phyloP scores from a whole-genome alignment of 2,888 invertebrate genomes.

The Torymus texanus region DNA sequence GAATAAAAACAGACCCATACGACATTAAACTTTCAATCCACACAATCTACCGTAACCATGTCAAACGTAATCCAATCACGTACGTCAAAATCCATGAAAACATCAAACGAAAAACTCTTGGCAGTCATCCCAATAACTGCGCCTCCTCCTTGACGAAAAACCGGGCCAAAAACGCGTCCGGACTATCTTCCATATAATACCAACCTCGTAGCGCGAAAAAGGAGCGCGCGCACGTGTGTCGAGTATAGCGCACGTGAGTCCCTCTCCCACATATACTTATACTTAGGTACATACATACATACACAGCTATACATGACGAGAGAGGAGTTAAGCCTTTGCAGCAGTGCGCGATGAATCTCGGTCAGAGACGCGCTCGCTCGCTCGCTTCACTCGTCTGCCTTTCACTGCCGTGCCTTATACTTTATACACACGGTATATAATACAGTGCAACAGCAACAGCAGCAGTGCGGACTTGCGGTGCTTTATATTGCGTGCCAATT shows the following conservation, averaged over 20 bases:
- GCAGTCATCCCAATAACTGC: too few species aligned
- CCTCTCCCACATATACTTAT: background rate
- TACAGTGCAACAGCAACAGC: background rate
- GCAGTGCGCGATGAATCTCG: conserved; percentile 49
- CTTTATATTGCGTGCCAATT: conserved; percentile 49
- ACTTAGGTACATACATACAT: background rate
- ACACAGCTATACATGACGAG: background rate
- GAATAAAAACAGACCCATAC: too few species aligned
- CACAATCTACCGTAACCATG: too few species aligned
- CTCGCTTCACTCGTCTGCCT: conserved; percentile 26
- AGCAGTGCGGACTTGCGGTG: conserved; percentile 1
- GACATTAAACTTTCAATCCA: too few species aligned
- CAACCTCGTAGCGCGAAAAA: conserved; percentile 6
- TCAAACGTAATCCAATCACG: too few species aligned
- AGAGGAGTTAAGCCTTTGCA: conserved; percentile 1
- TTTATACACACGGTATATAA: background rate
- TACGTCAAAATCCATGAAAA: too few species aligned
- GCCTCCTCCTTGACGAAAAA: too few species aligned
- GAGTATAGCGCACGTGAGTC: background rate
- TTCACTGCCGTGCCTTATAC: conserved; percentile 29
- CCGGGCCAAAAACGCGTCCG: background rate
- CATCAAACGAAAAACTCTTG: too few species aligned
- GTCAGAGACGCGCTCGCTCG: conserved; percentile 33
- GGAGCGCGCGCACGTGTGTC: conserved; percentile 43
- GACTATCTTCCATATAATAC: background rate